Evolutionary conservation across 2,888 invertebrate species (phyloP).

Genomic region (Lingula anatina): DNA sequence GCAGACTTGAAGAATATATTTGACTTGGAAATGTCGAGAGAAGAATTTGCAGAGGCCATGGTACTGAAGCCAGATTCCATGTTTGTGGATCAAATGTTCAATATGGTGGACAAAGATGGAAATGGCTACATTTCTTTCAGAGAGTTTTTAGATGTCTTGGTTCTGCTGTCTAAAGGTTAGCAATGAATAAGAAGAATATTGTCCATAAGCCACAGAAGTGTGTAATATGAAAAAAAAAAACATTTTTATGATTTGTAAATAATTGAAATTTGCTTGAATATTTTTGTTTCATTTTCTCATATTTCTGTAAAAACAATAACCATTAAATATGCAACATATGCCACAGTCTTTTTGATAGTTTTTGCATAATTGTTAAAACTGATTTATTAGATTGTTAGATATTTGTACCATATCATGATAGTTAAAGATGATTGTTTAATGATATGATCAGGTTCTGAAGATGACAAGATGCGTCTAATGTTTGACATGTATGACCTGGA

Average conservation of each 20-base stretch:
- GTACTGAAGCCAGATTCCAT: slow-evolving; percentile 58
- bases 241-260: no score
- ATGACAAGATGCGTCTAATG: slow-evolving; percentile 27
- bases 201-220: no score
- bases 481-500: slow-evolving; percentile 36
- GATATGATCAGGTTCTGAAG: slow-evolving; percentile 25
- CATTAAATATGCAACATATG: no score
- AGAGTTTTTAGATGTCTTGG: slow-evolving; percentile 61
- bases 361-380: no score
- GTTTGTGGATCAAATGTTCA: slow-evolving; percentile 61
- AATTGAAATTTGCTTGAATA: no score
- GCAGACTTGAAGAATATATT: slow-evolving; percentile 18
- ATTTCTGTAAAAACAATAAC: neutral
- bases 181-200: no score
- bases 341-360: no score
- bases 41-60: slow-evolving; percentile 62
- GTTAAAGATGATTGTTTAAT: no score
- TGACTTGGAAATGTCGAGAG: slow-evolving; percentile 25
- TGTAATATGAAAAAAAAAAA: no score
- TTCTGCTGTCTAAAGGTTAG: slow-evolving; percentile 58
- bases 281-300: neutral
- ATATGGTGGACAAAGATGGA: slow-evolving; percentile 58
- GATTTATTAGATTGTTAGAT: no score
- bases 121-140: slow-evolving; percentile 62
- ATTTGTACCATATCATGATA: no score